These are phyloP conservation scores for Drepana falcataria DNA, from an alignment of 2,888 invertebrate genomes.

Conservation along the genomic window DNA sequence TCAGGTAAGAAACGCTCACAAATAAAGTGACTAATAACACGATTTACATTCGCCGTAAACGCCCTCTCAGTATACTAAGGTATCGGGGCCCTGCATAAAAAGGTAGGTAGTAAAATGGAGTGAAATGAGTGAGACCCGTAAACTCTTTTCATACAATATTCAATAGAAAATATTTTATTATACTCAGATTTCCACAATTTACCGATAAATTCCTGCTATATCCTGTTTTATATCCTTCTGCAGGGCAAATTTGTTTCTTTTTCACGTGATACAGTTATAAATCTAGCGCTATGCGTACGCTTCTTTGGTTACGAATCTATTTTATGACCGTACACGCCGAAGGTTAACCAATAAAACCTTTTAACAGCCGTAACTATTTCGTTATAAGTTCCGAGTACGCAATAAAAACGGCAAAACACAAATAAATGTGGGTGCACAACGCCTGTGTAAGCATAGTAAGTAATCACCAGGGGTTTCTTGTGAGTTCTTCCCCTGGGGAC, in stretches of 20 bases:
- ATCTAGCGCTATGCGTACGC: slow-evolving; percentile 67
- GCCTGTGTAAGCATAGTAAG: slow-evolving; percentile 20
- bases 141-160: slow-evolving; percentile 75
- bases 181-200: slow-evolving; percentile 75
- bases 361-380: slow-evolving; percentile 78
- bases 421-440: slow-evolving; percentile 72
- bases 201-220: slow-evolving; percentile 71
- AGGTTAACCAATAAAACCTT: slow-evolving; percentile 79
- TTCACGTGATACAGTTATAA: slow-evolving; percentile 73
- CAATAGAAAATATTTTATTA: slow-evolving; percentile 77
- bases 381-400: slow-evolving; percentile 76
- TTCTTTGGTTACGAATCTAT: slow-evolving; percentile 75
- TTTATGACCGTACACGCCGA: slow-evolving; percentile 74
- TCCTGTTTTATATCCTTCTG: slow-evolving; percentile 70
- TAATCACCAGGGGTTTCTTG: no score
- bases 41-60: slow-evolving; percentile 31
- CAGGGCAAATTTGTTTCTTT: slow-evolving; percentile 73
- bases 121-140: slow-evolving; percentile 69
- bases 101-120: slow-evolving; percentile 65
- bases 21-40: slow-evolving; percentile 36
- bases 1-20: slow-evolving; percentile 46
- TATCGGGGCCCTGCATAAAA: slow-evolving; percentile 60
- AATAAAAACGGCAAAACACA: slow-evolving; percentile 74
- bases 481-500: no score
- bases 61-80: slow-evolving; percentile 41